A percentile compares a stretch with the other conserved stretches of the same genome.
These are phyloP conservation scores for Atlantisia rogersi DNA, from an alignment of 2,113 vertebrate genomes.

Conservation along the genomic window DNA sequence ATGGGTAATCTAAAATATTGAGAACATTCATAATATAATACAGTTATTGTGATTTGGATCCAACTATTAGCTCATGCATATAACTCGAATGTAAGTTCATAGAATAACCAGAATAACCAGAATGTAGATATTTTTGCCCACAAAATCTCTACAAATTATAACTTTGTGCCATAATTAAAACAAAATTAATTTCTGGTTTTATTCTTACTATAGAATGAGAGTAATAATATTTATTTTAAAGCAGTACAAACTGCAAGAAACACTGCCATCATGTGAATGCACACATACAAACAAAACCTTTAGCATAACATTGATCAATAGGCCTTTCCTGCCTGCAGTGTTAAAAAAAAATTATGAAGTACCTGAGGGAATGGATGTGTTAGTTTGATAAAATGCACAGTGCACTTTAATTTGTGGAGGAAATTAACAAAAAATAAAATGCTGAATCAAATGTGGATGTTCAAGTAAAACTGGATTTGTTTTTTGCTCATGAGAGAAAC, in stretches of 20 bases:
- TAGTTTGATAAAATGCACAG: not conserved
- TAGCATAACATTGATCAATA: not conserved
- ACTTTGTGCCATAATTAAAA: not conserved
- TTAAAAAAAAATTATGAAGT: not conserved
- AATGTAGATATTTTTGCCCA: not conserved
- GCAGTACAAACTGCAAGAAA: not conserved
- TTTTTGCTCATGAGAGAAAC: not conserved
- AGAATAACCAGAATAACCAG: not conserved
- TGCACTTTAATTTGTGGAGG: not conserved
- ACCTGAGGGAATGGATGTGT: not conserved
- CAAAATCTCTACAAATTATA: not conserved
- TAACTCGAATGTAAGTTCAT: not conserved
- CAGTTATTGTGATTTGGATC: not conserved
- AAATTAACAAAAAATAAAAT: not conserved
- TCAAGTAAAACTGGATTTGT: not conserved
- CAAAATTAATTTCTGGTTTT: not conserved
- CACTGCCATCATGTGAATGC: not conserved
- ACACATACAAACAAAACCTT: not conserved
- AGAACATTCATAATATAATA: conserved; percentile 33
- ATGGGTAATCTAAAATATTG: conserved; percentile 11
- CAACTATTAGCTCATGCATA: conserved; percentile 45
- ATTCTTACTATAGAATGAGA: not conserved
- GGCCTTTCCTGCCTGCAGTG: not conserved
- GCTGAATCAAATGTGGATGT: not conserved
- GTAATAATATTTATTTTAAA: not conserved